Evolutionary conservation across 2,797 vertebrate genomes (phyloP).

Genomic region (Dendrocincla fuliginosa): DNA sequence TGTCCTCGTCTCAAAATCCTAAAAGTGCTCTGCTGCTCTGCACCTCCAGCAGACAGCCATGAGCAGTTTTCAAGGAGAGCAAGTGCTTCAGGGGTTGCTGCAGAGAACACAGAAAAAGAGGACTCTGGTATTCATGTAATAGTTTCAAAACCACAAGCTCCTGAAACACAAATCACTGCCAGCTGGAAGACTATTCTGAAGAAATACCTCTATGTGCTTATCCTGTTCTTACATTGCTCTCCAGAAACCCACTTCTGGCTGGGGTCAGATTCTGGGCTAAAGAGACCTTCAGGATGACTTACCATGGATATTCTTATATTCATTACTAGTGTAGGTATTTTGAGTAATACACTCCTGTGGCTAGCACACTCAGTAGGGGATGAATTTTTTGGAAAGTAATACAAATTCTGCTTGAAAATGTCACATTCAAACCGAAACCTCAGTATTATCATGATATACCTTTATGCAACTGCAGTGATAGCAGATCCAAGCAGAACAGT

Average conservation of each 20-base stretch:
- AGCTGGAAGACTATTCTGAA: background rate
- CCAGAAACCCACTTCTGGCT: background rate
- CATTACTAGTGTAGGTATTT: background rate
- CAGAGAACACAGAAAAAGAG: background rate
- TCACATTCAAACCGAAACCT: background rate
- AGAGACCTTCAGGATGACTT: background rate
- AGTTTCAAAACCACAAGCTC: background rate
- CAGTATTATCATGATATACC: background rate
- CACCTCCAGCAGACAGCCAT: background rate
- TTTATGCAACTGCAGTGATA: background rate
- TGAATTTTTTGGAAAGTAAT: background rate
- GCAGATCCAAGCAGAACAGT: background rate
- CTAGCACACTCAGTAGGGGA: background rate
- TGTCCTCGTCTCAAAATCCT: background rate
- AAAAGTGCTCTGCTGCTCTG: background rate
- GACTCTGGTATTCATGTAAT: background rate
- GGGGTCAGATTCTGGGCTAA: background rate
- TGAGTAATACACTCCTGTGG: background rate
- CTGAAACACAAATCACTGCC: slow-evolving; percentile 5
- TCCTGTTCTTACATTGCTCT: background rate
- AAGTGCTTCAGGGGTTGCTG: background rate
- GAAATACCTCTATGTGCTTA: background rate
- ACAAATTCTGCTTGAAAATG: background rate
- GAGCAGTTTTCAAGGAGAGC: background rate
- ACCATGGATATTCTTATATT: background rate